phyloP scores from a whole-genome alignment of 2,888 invertebrate species.

The Melanargia galathea region DNA sequence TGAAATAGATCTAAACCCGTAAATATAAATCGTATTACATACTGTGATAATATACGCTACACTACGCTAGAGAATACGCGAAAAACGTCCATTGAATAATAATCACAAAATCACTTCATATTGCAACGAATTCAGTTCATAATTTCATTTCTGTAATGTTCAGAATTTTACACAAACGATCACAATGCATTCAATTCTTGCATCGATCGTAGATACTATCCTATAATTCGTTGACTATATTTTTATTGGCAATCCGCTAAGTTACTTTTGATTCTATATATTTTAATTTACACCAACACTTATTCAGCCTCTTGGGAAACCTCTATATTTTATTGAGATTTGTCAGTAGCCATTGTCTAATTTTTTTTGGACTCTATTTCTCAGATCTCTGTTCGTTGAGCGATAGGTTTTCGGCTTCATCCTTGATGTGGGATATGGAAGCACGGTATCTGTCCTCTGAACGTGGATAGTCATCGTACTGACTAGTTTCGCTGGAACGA shows the following conservation, averaged over 20 bases:
- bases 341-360: slow-evolving; percentile 5
- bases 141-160: slow-evolving; percentile 36
- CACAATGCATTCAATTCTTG: slow-evolving; percentile 22
- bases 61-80: slow-evolving; percentile 45
- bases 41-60: slow-evolving; percentile 55
- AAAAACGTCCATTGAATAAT: slow-evolving; percentile 45
- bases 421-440: slow-evolving; percentile 72
- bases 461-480: slow-evolving; percentile 73
- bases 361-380: slow-evolving; percentile 55
- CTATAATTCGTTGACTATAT: slow-evolving; percentile 23
- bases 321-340: slow-evolving; percentile 4
- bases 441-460: slow-evolving; percentile 71
- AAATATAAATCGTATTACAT: slow-evolving; percentile 66
- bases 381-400: slow-evolving; percentile 79
- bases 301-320: slow-evolving; percentile 34
- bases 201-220: slow-evolving; percentile 14
- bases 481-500: slow-evolving; percentile 73
- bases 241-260: slow-evolving; percentile 12
- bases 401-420: slow-evolving; percentile 78
- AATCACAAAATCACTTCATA: slow-evolving; percentile 44
- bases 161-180: slow-evolving; percentile 25
- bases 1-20: slow-evolving; percentile 79
- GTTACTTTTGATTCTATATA: not conserved
- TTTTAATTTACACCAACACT: slow-evolving; percentile 10
- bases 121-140: slow-evolving; percentile 46